phyloP scores from a whole-genome alignment of 2,113 vertebrate species.

The Lasiurus cinereus region DNA sequence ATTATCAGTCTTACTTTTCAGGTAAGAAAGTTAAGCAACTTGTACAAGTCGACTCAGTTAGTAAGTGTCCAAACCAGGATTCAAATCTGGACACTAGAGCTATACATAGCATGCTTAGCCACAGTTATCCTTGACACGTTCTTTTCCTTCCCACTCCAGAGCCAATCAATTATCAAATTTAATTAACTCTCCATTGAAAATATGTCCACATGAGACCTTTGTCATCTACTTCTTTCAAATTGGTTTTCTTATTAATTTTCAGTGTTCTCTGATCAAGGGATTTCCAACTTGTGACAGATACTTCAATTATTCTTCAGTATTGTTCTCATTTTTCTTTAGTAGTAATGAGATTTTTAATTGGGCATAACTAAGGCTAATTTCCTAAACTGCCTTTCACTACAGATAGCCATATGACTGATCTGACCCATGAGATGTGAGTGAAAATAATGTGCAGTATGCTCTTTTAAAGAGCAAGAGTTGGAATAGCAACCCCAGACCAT shows the following conservation, averaged over 20 bases:
- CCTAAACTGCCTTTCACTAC: not conserved
- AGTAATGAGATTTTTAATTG: conserved; percentile 35
- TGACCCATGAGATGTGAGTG: not conserved
- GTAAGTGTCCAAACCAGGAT: not conserved
- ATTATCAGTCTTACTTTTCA: not conserved
- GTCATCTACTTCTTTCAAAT: conserved; percentile 49
- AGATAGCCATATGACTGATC: not conserved
- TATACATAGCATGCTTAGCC: not conserved
- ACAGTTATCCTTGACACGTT: not conserved
- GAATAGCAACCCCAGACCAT: not conserved
- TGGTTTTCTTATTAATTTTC: not conserved
- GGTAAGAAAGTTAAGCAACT: not conserved
- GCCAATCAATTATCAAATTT: not conserved
- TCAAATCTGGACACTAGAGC: not conserved
- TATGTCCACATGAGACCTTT: not conserved
- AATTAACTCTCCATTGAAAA: not conserved
- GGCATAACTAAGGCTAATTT: not conserved
- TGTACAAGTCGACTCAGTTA: not conserved
- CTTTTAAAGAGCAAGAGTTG: not conserved
- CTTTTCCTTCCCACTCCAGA: not conserved
- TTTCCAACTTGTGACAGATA: conserved; percentile 1
- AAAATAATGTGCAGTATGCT: not conserved
- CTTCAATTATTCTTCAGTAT: conserved; percentile 6
- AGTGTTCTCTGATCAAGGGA: not conserved
- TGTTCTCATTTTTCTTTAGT: conserved; percentile 1